phyloP scores from a whole-genome alignment of 92 coral and sea anemone genomes.

The Scolanthus callimorphus region DNA sequence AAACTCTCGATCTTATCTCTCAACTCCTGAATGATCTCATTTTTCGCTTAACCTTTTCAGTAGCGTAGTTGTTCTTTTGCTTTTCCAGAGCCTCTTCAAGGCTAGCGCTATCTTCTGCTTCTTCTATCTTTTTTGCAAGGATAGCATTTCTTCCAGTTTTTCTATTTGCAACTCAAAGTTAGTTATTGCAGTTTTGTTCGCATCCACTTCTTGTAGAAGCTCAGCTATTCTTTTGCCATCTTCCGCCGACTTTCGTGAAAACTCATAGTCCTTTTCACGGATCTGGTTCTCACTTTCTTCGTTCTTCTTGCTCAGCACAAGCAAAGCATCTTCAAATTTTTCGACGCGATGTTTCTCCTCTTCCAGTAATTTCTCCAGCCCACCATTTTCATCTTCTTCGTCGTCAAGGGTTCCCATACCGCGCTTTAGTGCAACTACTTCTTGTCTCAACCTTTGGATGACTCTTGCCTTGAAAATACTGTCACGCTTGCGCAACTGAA shows the following conservation, averaged over 20 bases:
- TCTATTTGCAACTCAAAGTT: slow-evolving; percentile 33
- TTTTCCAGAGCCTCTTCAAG: slow-evolving; percentile 27
- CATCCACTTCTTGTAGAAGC: slow-evolving; percentile 28
- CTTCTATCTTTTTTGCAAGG: slow-evolving; percentile 33
- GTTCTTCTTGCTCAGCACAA: slow-evolving; percentile 27
- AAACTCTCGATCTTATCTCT: slow-evolving; percentile 50
- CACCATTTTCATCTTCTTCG: slow-evolving; percentile 42
- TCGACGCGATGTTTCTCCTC: slow-evolving; percentile 49
- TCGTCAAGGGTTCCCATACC: slow-evolving; percentile 43
- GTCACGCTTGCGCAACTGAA: slow-evolving; percentile 59
- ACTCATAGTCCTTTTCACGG: slow-evolving; percentile 20
- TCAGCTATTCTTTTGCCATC: slow-evolving; percentile 51
- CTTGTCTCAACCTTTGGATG: slow-evolving; percentile 59
- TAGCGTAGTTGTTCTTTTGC: slow-evolving; percentile 58
- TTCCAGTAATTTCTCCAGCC: slow-evolving; percentile 34
- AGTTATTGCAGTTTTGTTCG: slow-evolving; percentile 12
- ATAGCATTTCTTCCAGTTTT: slow-evolving; percentile 52
- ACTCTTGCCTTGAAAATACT: slow-evolving; percentile 65
- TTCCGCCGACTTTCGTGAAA: slow-evolving; percentile 42
- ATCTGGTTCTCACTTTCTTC: slow-evolving; percentile 38
- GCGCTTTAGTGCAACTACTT: slow-evolving; percentile 28
- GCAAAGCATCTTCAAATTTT: slow-evolving; percentile 54
- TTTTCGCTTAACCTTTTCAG: slow-evolving; percentile 35
- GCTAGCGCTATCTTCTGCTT: slow-evolving; percentile 30
- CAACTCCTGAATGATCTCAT: slow-evolving; percentile 42